Base-by-base conservation (phyloP, 2,888 invertebrate species). In the Cataglyphis livida region DNA sequence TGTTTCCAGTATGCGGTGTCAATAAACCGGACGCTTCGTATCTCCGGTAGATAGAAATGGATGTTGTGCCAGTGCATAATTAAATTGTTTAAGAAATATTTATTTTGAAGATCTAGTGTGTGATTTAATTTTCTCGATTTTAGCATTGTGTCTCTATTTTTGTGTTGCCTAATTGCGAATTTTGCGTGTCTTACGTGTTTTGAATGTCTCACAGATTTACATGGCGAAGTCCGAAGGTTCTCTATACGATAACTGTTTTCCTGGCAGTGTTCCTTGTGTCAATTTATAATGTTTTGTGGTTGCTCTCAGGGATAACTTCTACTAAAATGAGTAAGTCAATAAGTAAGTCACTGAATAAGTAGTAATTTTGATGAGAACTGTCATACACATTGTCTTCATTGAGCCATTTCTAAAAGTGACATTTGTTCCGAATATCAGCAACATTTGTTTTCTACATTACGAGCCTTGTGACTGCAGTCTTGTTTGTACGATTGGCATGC, bases 391-490 rank as follows among this genome's bases (percentile, higher is more conserved):
- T 41, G 15, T 0, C 15, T 64, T 25, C n/a, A 32, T 9, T 1
- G 3, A 10, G 12, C 3, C 7, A 7, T 9, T n/a, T 0, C 25
- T 75, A 41, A 66, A 48, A 64, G 18, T n/a, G 38, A 51, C 12
- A 18, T 3, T 51, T 76, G 21, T 70, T 1, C 35, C 1, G 21
- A 62, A 32, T 64, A 48, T 48, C 88, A 95, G 95, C 94, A 5
- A 94, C 93, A 79, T 89, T 95, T 1, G 93, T 96, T 84, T 97
- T 96, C 93, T 96, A 96, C 84, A 95, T 94, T 0, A 96, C 96
- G 71, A 95, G 95, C 0, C 88, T 96, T 0, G 85, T 96, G 0
- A 95, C 96, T 0, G 93, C 95, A 1, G 62, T 96, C 0, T 90
- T 96, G 0, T 96, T 96, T 54, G 94, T 96, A 88, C 95, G 94